Base-by-base conservation (phyloP, 2,888 invertebrate species). In the Maniola hyperantus region DNA sequence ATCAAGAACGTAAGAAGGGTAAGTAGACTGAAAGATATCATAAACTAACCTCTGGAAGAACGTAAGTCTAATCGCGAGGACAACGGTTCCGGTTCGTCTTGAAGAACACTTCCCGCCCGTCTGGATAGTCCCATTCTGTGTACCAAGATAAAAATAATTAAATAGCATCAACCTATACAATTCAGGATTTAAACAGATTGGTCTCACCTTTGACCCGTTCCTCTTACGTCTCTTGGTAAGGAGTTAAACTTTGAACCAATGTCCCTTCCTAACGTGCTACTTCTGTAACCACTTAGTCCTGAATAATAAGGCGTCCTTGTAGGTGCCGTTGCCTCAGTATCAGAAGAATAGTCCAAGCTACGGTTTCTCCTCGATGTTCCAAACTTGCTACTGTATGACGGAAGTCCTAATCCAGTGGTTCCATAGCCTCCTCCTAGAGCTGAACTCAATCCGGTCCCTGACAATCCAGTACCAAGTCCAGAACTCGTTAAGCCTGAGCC, bases 301-400 rank as follows among this genome's bases (percentile, higher is more conserved):
- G 96, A 95, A 85, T 97, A 97, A 81, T 97, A 96, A 62, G 96
- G 96, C 73, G 92, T 83, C 70, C 96, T 93, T 13, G 96, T 95
- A 6, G 96, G 96, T 70, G 96, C 96, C 0, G 97, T 97, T n/a
- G 97, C 97, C 91, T 99, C 99, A 0, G 99, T 98, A 82, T 99
- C 99, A 60, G 98, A 98, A 33, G 98, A 98, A 86, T 98, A 98
- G 88, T 98, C 97, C 82, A 98, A 91, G 73, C 96, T 96, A 76
- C 97, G 93, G 77, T 96, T 96, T 72, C 97, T 94, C 77, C 97
- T 93, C 1, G 95, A 94, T 70, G 96, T 91, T 6, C 96, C 92
- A 74, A 93, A 94, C 76, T 92, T 92, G 71, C 84, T 83, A 63
- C 84, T 92, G 82, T 85, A 93, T 74, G 83, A 93, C 78, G 87